phyloP scores from a whole-genome alignment of 2,797 vertebrate genomes.

The Capromys pilorides region DNA sequence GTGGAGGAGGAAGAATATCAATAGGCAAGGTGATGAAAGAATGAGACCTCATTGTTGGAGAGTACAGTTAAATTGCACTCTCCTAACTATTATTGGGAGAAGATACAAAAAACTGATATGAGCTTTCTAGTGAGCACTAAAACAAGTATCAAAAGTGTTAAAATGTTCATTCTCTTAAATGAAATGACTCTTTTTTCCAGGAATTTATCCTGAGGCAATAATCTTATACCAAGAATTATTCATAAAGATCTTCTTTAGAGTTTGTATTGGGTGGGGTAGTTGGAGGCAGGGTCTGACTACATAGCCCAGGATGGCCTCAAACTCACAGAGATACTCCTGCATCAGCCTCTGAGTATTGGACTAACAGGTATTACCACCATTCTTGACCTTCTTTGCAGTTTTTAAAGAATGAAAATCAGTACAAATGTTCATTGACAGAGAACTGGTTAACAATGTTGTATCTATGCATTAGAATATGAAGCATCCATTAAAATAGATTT shows the following conservation, averaged over 20 bases:
- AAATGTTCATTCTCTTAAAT: conserved; percentile 1
- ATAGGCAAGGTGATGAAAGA: background rate
- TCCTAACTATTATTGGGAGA: background rate
- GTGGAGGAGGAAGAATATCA: background rate
- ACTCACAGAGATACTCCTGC: background rate
- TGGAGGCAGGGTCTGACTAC: background rate
- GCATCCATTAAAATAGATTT: conserved; percentile 4
- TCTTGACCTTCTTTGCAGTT: background rate
- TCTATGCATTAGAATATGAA: background rate
- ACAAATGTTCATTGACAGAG: background rate
- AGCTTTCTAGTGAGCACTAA: background rate
- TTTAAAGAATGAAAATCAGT: conserved; percentile 33
- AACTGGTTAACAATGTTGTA: background rate
- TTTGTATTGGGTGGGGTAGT: background rate
- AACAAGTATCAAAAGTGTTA: conserved; percentile 33
- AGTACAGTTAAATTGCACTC: background rate
- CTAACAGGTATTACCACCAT: background rate
- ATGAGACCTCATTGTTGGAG: background rate
- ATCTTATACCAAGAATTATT: background rate
- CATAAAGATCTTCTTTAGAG: conserved; percentile 1
- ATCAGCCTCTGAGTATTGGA: background rate
- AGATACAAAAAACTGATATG: background rate
- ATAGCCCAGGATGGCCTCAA: background rate
- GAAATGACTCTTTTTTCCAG: conserved; percentile 4
- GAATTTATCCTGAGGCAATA: conserved; percentile 40